These are phyloP conservation scores for Entomyzon cyanotis DNA, from an alignment of 2,113 vertebrate species.

Conservation along the genomic window DNA sequence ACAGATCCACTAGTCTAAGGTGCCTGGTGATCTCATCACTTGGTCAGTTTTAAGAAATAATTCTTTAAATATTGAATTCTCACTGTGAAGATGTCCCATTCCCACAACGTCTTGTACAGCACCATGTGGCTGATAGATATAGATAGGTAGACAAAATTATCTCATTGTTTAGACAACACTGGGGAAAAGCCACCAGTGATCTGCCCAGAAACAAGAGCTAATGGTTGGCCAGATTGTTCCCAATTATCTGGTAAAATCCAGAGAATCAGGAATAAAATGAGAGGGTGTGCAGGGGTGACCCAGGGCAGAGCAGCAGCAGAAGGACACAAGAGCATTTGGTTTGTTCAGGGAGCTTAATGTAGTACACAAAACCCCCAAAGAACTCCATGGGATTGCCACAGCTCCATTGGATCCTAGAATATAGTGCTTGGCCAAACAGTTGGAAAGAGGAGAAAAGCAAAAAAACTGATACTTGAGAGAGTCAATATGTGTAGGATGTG, in stretches of 20 bases:
- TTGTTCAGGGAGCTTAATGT: background rate
- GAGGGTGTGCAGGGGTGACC: fast-evolving
- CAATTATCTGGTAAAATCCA: background rate
- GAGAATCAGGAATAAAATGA: background rate
- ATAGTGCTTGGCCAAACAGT: background rate
- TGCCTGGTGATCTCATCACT: background rate
- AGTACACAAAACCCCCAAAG: background rate
- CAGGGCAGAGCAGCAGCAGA: background rate
- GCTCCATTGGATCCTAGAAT: fast-evolving
- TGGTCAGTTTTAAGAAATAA: background rate
- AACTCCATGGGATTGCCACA: background rate
- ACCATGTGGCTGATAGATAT: background rate
- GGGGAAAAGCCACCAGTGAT: background rate
- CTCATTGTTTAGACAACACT: background rate
- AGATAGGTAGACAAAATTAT: background rate
- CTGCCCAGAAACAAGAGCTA: background rate
- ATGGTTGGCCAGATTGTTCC: background rate
- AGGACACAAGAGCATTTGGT: background rate
- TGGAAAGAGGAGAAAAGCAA: background rate
- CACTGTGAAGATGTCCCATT: fast-evolving
- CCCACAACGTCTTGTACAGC: background rate
- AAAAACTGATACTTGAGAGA: background rate
- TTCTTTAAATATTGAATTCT: background rate
- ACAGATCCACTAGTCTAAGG: background rate
- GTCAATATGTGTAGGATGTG: fast-evolving